Conservation (phyloP, 2,113 vertebrate species). For the Solea solea region DNA sequence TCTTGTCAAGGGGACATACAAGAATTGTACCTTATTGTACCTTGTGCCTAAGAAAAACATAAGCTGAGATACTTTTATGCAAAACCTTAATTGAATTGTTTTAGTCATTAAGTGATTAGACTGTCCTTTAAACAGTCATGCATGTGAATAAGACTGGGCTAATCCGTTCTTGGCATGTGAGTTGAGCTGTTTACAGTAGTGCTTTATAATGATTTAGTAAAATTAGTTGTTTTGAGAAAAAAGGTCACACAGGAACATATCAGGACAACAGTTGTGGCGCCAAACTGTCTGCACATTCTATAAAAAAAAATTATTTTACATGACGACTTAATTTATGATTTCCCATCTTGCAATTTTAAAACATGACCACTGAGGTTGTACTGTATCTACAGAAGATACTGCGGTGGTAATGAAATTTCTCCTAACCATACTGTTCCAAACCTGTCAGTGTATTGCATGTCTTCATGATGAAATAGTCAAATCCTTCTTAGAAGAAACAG, state of each 20-base stretch:
- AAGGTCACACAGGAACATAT: not conserved
- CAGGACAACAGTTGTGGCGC: not conserved
- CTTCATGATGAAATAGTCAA: conserved; percentile 26
- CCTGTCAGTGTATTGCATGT: conserved; percentile 26
- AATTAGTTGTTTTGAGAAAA: not conserved
- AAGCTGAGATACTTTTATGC: not conserved
- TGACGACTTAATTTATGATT: not conserved
- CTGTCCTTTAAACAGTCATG: conserved; percentile 19
- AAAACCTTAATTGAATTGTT: conserved; percentile 20
- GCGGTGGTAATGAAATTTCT: not conserved
- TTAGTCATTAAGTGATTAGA: conserved; percentile 34
- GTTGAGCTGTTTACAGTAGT: conserved; percentile 3
- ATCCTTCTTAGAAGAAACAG: conserved; percentile 37
- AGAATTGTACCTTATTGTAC: no score
- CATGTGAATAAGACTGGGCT: conserved; percentile 33
- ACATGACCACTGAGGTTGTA: not conserved
- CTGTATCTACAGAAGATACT: not conserved
- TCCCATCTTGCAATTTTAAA: not conserved
- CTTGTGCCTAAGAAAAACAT: not conserved
- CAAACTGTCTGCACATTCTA: conserved; percentile 3
- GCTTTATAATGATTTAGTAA: not conserved
- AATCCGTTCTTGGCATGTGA: conserved; percentile 49
- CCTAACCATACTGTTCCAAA: not conserved
- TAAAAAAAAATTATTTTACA: not conserved
- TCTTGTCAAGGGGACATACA: no score